These are phyloP conservation scores for Drosophila pseudotakahashii DNA, from an alignment of 2,888 invertebrate species.

Conservation along the genomic window DNA sequence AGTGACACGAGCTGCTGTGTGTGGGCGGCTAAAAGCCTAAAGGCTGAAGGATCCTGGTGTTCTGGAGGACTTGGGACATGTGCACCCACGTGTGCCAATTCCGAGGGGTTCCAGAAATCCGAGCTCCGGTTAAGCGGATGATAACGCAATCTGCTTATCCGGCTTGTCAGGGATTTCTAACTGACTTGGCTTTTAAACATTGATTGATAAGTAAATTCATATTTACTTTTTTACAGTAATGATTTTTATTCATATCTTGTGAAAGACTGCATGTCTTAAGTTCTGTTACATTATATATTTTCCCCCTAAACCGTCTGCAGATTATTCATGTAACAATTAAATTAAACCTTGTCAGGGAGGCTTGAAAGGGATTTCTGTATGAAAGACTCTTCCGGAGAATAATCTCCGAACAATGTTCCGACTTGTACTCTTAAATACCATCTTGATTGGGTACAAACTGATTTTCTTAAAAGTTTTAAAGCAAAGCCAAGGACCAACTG, in stretches of 20 bases:
- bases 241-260: too few species aligned
- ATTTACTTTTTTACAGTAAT: too few species aligned
- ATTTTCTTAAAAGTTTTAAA: slow-evolving; percentile 19
- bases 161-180: not conserved
- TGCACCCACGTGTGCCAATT: slow-evolving; percentile 22
- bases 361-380: not conserved
- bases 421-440: slow-evolving; percentile 4
- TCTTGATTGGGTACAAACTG: slow-evolving; percentile 10
- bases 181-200: not conserved
- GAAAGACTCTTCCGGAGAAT: not conserved
- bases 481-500: slow-evolving; percentile 8
- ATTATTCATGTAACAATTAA: not conserved
- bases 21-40: slow-evolving; percentile 11
- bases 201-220: too few species aligned
- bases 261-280: too few species aligned
- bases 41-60: not conserved
- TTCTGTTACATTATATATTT: too few species aligned
- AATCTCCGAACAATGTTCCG: not conserved
- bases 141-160: slow-evolving; percentile 4
- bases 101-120: not conserved
- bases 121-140: not conserved
- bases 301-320: too few species aligned
- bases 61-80: slow-evolving; percentile 15
- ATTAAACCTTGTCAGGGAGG: not conserved
- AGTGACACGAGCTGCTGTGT: slow-evolving; percentile 29